Evolutionary conservation across 1,140 invertebrate genomes (phyloP).

Genomic region (Drosophila virilis): DNA sequence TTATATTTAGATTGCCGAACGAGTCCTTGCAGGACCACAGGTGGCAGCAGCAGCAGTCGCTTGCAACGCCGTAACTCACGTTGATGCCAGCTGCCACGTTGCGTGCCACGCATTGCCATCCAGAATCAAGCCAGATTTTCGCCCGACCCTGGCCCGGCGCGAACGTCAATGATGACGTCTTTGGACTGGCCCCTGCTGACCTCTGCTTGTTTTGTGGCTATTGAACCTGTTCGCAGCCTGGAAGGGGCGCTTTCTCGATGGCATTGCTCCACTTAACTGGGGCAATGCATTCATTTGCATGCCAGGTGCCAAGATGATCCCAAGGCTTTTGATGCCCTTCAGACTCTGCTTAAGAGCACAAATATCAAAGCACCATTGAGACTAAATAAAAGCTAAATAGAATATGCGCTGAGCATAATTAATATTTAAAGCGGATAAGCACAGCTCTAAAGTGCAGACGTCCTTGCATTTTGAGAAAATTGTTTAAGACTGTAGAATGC

Average conservation of each 20-base stretch:
- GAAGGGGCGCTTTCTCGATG: neutral
- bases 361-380: neutral
- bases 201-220: slow-evolving; percentile 15
- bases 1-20: slow-evolving; percentile 1
- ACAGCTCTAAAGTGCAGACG: neutral
- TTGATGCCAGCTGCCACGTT: slow-evolving; percentile 7
- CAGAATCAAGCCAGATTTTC: slow-evolving; percentile 16
- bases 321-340: neutral
- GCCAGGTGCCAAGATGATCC: slow-evolving; percentile 11
- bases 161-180: neutral
- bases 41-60: slow-evolving; percentile 2
- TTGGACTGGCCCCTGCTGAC: slow-evolving; percentile 7
- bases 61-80: slow-evolving; percentile 4
- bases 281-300: slow-evolving; percentile 40
- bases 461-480: neutral
- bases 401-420: neutral
- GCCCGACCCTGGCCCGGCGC: neutral
- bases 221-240: slow-evolving; percentile 9
- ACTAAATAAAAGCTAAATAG: neutral
- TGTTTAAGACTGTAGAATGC: too few species aligned
- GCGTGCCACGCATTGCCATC: slow-evolving; percentile 12
- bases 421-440: neutral
- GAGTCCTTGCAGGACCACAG: neutral
- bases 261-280: slow-evolving; percentile 16
- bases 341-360: too few species aligned